These are phyloP conservation scores for Sapajus apella DNA, from an alignment of 2,113 vertebrate genomes.

Conservation along the genomic window DNA sequence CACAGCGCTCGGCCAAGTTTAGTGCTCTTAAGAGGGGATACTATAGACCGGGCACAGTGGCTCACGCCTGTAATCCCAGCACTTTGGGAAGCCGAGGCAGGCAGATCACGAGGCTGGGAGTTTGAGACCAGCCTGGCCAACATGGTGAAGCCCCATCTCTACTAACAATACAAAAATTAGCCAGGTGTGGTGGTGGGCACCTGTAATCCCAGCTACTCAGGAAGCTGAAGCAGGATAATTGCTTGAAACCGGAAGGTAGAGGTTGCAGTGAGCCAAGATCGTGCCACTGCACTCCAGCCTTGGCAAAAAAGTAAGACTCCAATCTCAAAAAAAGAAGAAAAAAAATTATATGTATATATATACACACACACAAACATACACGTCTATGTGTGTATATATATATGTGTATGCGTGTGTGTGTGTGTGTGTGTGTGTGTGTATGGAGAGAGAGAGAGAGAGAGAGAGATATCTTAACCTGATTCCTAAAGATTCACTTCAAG, in stretches of 20 bases:
- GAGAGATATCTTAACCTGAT: background rate
- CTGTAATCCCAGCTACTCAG: background rate
- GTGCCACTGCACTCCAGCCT: background rate
- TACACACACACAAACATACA: too few species aligned
- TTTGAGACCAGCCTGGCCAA: background rate
- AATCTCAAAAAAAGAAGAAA: background rate
- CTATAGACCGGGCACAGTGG: fast-evolving
- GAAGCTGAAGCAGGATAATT: background rate
- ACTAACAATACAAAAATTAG: background rate
- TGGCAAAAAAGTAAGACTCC: background rate
- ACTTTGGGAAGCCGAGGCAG: background rate
- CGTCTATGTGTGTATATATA: too few species aligned
- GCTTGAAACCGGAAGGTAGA: background rate
- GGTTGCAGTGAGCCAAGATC: background rate
- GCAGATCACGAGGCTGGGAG: background rate
- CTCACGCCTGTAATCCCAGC: background rate
- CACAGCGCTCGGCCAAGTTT: too few species aligned
- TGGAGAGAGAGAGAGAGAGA: too few species aligned
- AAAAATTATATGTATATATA: too few species aligned
- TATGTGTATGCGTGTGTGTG: too few species aligned
- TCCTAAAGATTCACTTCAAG: background rate
- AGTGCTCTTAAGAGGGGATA: background rate
- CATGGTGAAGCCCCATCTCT: background rate
- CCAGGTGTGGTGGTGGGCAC: too few species aligned
- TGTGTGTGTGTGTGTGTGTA: too few species aligned